Evolutionary conservation across 1,140 invertebrate genomes (phyloP).

Genomic region (Hylaeus volcanicus): DNA sequence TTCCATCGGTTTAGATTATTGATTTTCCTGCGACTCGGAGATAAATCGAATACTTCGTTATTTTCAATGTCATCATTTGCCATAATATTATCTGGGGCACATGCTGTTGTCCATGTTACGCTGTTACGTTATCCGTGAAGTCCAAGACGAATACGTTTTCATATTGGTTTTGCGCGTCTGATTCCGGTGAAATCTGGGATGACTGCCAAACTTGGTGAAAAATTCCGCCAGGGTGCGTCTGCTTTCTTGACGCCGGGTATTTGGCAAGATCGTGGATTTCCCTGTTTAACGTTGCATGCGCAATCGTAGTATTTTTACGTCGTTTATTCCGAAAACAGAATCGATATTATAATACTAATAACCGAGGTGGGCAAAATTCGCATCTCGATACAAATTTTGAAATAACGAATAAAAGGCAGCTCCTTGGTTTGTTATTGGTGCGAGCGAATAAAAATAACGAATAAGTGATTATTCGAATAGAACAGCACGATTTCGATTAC

Average conservation of each 20-base stretch:
- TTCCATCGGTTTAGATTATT: no score
- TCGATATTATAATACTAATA: background rate
- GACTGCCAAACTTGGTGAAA: constrained; percentile 48
- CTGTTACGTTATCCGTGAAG: constrained; percentile 28
- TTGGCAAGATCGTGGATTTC: constrained; percentile 26
- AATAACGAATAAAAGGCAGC: background rate
- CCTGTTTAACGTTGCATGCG: background rate
- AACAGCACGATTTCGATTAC: no score
- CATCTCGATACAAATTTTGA: no score
- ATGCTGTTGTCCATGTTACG: background rate
- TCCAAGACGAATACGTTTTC: constrained; percentile 44
- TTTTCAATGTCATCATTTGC: no score
- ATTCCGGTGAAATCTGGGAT: constrained; percentile 51
- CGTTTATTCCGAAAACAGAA: constrained; percentile 9
- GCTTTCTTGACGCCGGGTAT: constrained; percentile 49
- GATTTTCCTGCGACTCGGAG: no score
- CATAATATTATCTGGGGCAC: no score
- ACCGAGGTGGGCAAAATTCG: no score
- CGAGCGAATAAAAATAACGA: no score
- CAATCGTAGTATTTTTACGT: background rate
- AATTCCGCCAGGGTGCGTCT: constrained; percentile 29
- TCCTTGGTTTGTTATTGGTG: no score
- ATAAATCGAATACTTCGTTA: no score
- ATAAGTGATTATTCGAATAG: no score
- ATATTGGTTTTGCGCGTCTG: constrained; percentile 49